These are phyloP conservation scores for Dolichoris vasculosae DNA, from an alignment of 1,140 invertebrate genomes.

Conservation along the genomic window DNA sequence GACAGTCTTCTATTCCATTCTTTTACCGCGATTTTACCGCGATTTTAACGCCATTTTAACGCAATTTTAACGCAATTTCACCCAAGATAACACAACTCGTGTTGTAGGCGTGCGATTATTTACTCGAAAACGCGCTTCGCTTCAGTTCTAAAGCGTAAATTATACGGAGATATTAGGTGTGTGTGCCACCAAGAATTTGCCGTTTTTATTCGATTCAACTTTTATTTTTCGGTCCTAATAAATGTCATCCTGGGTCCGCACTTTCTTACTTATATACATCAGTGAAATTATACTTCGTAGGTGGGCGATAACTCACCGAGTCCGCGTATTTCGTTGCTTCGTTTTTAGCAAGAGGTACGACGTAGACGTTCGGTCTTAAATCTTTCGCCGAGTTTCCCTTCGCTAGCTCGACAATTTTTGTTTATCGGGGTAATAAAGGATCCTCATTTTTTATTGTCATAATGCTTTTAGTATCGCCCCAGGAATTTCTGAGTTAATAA, in stretches of 20 bases:
- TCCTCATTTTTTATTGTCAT: background rate
- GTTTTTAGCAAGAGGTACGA: background rate
- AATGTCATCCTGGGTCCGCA: background rate
- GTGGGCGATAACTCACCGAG: background rate
- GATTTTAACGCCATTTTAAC: background rate
- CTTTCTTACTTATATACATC: background rate
- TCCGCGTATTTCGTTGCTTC: too few species aligned
- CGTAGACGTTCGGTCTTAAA: background rate
- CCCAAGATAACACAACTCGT: background rate
- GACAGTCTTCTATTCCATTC: background rate
- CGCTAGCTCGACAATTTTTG: background rate
- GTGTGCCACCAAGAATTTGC: background rate
- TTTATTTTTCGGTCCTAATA: slow-evolving; percentile 13
- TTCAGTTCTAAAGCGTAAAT: background rate
- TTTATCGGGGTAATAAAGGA: slow-evolving; percentile 1
- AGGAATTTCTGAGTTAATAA: slow-evolving; percentile 1
- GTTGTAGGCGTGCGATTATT: background rate
- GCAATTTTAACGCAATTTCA: background rate
- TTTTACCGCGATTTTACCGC: background rate
- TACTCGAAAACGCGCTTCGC: background rate
- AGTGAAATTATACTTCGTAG: slow-evolving; percentile 16
- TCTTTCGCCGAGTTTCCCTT: slow-evolving; percentile 2
- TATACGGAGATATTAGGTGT: background rate
- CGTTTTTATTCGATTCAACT: slow-evolving; percentile 25
- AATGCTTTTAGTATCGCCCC: background rate